Evolutionary conservation across 2,113 vertebrate genomes (phyloP), one percentile per base, ranked within the genome.

Genomic region (Callionymus lyra): DNA sequence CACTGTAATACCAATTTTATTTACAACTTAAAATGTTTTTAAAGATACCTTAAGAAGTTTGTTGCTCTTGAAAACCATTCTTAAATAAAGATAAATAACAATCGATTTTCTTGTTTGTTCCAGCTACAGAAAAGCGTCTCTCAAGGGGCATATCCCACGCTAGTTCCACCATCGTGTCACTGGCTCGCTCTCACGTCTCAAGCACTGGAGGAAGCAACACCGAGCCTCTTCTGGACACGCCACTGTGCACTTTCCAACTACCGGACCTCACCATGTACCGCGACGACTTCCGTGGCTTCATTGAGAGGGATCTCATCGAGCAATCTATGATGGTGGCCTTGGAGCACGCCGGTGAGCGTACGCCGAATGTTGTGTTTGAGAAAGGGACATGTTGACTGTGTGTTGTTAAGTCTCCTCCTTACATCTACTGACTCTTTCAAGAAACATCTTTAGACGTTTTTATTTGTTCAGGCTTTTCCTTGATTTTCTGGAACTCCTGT

Each of bases 291-390:
- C 90, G 94, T 8, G 84, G 76, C 78, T 98, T 98, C 89, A 89
- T 95, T 6, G 93, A 98, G 79, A 72, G 94, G 2, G 95, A 98
- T 46, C 90, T 98, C 6, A 98, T 98, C 1, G 95, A 98, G 68
- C 93, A 97, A 83, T 95, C 94, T 1, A 98, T 97, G 93, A 86
- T 97, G 86, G 89, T 94, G 42, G 93, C 95, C 0, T 59, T 98
- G 82, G 94, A 96, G 57, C 92, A 98, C n/a, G 93, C 94, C 0
- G 94, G 94, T 97, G 41, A 74, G 88, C 8, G 21, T 5, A 27
- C 21, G 8, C 21, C 8, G 21, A 27, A 4, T 27, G n/a, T n/a
- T n/a, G n/a, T n/a, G n/a, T n/a, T n/a, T n/a, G n/a, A n/a, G n/a
- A n/a, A n/a, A n/a, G n/a, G n/a, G n/a, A n/a, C n/a, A n/a, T n/a